Conservation (phyloP, 2,888 invertebrate species). For the Lysandra bellargus region DNA sequence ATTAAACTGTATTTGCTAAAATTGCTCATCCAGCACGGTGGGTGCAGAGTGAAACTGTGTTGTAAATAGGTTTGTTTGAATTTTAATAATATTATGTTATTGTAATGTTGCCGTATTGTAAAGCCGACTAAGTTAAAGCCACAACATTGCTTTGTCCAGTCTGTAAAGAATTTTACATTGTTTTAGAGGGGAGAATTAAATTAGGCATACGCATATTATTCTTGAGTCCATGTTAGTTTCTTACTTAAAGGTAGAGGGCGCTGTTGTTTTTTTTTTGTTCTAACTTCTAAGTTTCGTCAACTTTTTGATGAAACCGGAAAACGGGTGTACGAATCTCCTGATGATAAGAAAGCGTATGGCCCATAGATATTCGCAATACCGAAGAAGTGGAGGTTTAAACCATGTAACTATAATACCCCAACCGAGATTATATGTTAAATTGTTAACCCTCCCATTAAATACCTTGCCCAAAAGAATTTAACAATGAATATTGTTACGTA, state of each 20-base stretch:
- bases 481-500: no score
- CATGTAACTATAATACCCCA: not conserved
- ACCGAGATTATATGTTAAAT: not conserved
- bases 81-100: not conserved
- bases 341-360: not conserved
- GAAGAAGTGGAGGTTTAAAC: not conserved
- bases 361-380: not conserved
- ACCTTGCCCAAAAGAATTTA: no score
- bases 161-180: no score
- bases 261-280: not conserved
- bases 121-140: not conserved
- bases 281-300: no score
- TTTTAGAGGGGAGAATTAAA: no score
- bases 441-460: not conserved
- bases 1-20: not conserved
- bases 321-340: not conserved
- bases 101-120: not conserved
- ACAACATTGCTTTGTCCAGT: not conserved
- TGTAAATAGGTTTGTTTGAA: not conserved
- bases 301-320: not conserved
- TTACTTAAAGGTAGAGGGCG: not conserved
- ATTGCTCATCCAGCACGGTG: not conserved
- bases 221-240: not conserved
- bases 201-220: no score
- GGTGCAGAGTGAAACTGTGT: not conserved